Evolutionary conservation across 2,797 vertebrate genomes (phyloP).

Genomic region (Strix occidentalis): DNA sequence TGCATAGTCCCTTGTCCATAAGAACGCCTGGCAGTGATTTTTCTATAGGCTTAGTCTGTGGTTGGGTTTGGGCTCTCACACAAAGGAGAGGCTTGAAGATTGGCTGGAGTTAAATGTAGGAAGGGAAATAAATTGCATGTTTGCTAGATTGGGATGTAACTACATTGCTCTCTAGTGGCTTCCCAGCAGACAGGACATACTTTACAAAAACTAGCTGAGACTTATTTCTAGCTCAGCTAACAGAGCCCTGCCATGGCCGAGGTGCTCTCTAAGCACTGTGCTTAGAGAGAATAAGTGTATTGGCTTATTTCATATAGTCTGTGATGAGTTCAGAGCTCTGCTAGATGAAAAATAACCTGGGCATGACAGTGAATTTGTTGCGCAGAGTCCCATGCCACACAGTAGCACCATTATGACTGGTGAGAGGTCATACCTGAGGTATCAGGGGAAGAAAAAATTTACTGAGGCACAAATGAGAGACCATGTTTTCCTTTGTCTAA

Average conservation of each 20-base stretch:
- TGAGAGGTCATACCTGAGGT: background rate
- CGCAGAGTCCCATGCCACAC: background rate
- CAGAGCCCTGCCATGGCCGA: background rate
- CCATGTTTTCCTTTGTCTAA: background rate
- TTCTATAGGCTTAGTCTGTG: background rate
- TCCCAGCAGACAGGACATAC: background rate
- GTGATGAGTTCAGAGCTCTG: background rate
- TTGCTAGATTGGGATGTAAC: background rate
- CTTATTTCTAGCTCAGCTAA: background rate
- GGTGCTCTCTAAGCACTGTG: background rate
- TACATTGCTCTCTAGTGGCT: conserved; percentile 63
- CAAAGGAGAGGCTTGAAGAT: background rate
- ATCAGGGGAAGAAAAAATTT: background rate
- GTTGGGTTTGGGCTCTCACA: background rate
- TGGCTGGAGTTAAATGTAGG: background rate
- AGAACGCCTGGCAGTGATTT: background rate
- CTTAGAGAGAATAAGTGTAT: background rate
- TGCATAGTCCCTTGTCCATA: background rate
- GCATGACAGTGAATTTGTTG: background rate
- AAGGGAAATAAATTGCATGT: background rate
- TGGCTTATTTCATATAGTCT: background rate
- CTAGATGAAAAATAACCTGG: background rate
- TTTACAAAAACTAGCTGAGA: background rate
- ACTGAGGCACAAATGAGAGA: background rate
- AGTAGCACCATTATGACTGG: background rate